Evolutionary conservation across 2,113 vertebrate genomes (phyloP).

Genomic region (Percopsis transmontana): DNA sequence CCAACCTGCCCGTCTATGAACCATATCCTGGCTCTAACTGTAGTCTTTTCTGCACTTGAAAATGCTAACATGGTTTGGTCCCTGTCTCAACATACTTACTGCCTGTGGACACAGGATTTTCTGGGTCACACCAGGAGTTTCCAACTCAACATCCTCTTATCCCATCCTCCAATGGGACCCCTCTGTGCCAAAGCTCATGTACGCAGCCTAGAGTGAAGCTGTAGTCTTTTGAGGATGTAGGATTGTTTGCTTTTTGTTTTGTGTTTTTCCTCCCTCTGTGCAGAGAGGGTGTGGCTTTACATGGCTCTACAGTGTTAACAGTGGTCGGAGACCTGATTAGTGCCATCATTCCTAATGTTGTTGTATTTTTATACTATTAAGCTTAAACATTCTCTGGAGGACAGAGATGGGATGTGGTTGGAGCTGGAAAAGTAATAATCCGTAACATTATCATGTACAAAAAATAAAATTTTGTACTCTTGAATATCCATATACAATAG

Average conservation of each 20-base stretch:
- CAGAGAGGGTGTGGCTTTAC: constrained; percentile 27
- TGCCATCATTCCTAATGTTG: constrained; percentile 55
- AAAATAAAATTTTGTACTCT: no score
- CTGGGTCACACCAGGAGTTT: no score
- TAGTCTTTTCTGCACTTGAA: constrained; percentile 7
- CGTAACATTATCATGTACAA: no score
- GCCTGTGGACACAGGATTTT: background rate
- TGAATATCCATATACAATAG: no score
- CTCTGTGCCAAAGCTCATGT: background rate
- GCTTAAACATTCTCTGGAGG: no score
- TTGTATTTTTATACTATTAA: constrained; percentile 48
- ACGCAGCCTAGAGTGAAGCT: constrained; percentile 1
- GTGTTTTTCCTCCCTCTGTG: constrained; percentile 8
- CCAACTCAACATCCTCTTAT: background rate
- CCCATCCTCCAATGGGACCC: background rate
- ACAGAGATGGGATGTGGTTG: no score
- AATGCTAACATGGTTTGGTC: constrained; percentile 15
- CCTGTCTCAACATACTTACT: background rate
- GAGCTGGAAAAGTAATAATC: no score
- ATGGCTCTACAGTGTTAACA: constrained; percentile 32
- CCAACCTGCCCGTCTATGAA: background rate
- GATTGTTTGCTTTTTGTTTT: constrained; percentile 14
- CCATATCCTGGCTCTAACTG: constrained; percentile 1
- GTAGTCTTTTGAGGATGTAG: constrained; percentile 18
- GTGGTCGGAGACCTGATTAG: constrained; percentile 27